Evolutionary conservation across 1,140 invertebrate species (phyloP).

Genomic region (Cataglyphis hispanica): DNA sequence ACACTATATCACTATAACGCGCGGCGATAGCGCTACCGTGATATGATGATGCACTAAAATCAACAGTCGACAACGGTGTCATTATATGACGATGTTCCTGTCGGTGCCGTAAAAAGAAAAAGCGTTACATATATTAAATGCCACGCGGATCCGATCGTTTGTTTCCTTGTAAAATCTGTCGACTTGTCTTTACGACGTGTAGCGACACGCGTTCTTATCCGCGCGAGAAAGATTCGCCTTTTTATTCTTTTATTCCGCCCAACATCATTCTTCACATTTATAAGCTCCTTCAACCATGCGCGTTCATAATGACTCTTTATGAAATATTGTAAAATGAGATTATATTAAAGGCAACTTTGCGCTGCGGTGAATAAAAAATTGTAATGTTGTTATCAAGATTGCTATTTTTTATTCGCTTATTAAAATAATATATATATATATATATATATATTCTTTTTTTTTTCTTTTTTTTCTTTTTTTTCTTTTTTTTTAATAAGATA

Average conservation of each 20-base stretch:
- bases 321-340: not conserved
- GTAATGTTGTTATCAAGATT: not conserved
- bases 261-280: not conserved
- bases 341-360: not conserved
- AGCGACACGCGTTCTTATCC: slow-evolving; percentile 39
- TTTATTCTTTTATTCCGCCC: slow-evolving; percentile 30
- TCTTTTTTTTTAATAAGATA: not conserved
- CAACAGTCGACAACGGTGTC: slow-evolving; percentile 21
- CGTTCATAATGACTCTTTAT: slow-evolving; percentile 39
- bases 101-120: slow-evolving; percentile 42
- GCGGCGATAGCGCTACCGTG: slow-evolving; percentile 15
- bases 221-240: slow-evolving; percentile 14
- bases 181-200: slow-evolving; percentile 53
- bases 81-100: slow-evolving; percentile 32
- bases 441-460: no score
- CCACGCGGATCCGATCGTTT: slow-evolving; percentile 41
- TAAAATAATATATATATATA: not conserved
- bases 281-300: not conserved
- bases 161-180: slow-evolving; percentile 43
- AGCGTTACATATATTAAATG: slow-evolving; percentile 27
- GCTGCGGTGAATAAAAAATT: not conserved
- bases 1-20: not conserved
- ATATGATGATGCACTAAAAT: slow-evolving; percentile 44
- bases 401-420: not conserved
- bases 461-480: no score